These are phyloP conservation scores for Campaea margaritaria DNA, from an alignment of 2,888 invertebrate species.

Conservation along the genomic window DNA sequence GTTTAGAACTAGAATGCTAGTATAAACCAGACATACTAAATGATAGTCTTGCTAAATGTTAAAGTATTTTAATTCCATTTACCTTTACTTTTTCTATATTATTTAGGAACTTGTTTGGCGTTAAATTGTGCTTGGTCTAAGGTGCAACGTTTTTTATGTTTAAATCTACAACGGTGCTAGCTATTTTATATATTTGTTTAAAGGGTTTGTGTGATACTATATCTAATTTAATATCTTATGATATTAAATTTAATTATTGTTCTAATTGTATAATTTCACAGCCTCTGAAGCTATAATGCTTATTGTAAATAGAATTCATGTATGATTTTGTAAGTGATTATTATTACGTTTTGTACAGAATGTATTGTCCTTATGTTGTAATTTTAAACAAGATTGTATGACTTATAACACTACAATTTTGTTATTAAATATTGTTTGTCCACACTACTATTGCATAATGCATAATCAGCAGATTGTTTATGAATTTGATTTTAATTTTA, in stretches of 20 bases:
- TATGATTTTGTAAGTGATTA: slow-evolving; percentile 36
- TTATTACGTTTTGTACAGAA: slow-evolving; percentile 31
- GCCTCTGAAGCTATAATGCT: slow-evolving; percentile 35
- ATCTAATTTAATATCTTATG: slow-evolving; percentile 12
- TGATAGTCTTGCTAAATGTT: neutral
- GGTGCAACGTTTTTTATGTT: slow-evolving; percentile 27
- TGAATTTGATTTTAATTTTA: slow-evolving; percentile 24
- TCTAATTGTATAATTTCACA: slow-evolving; percentile 33
- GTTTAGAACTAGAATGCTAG: slow-evolving; percentile 7
- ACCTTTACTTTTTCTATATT: slow-evolving; percentile 6
- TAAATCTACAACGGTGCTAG: slow-evolving; percentile 33
- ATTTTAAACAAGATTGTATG: slow-evolving; percentile 11
- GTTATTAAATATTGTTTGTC: slow-evolving; percentile 3
- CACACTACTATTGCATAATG: neutral
- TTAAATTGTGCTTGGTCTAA: slow-evolving; percentile 23
- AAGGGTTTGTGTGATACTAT: slow-evolving; percentile 29
- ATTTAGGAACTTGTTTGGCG: slow-evolving; percentile 33
- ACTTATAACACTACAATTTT: slow-evolving; percentile 1
- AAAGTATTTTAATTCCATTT: neutral
- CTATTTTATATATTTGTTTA: slow-evolving; percentile 17
- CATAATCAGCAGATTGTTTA: slow-evolving; percentile 11
- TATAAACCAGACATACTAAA: neutral
- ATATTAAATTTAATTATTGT: slow-evolving; percentile 16
- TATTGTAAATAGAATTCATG: slow-evolving; percentile 46
- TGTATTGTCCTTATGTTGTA: slow-evolving; percentile 22